phyloP scores from a whole-genome alignment of 2,888 invertebrate species.

The Drosophila maculinotata region DNA sequence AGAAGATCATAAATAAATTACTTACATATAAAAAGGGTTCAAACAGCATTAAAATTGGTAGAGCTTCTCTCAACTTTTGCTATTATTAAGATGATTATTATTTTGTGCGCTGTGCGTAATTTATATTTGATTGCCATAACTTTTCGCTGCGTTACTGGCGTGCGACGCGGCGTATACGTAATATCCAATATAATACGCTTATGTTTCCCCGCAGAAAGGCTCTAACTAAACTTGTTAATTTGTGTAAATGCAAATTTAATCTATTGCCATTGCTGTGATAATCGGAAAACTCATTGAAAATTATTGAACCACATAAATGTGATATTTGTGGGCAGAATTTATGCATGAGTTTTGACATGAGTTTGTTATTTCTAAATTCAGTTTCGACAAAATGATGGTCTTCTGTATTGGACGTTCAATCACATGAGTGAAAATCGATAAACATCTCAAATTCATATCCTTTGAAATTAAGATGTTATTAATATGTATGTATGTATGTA shows the following conservation, averaged over 20 bases:
- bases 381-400: too few relatives aligned
- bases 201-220: slow-evolving; percentile 6
- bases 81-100: slow-evolving; percentile 53
- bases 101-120: slow-evolving; percentile 24
- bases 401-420: too few relatives aligned
- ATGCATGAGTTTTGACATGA: too few relatives aligned
- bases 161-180: slow-evolving; percentile 36
- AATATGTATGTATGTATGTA: too few relatives aligned
- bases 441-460: slow-evolving; percentile 6
- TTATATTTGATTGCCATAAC: slow-evolving; percentile 45
- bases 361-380: too few relatives aligned
- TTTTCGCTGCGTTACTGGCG: slow-evolving; percentile 8
- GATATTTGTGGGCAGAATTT: background rate
- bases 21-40: slow-evolving; percentile 55
- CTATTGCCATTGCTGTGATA: background rate
- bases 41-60: slow-evolving; percentile 52
- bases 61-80: slow-evolving; percentile 53
- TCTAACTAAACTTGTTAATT: background rate
- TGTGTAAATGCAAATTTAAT: background rate
- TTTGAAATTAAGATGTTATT: slow-evolving; percentile 1
- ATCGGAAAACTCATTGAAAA: background rate
- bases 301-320: too few relatives aligned
- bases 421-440: slow-evolving; percentile 1
- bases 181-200: slow-evolving; percentile 16
- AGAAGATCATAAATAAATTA: slow-evolving; percentile 72